Evolutionary conservation across 2,888 invertebrate species (phyloP), one percentile per base, ranked within the genome.

Genomic region (Megaustenia siamemsis): DNA sequence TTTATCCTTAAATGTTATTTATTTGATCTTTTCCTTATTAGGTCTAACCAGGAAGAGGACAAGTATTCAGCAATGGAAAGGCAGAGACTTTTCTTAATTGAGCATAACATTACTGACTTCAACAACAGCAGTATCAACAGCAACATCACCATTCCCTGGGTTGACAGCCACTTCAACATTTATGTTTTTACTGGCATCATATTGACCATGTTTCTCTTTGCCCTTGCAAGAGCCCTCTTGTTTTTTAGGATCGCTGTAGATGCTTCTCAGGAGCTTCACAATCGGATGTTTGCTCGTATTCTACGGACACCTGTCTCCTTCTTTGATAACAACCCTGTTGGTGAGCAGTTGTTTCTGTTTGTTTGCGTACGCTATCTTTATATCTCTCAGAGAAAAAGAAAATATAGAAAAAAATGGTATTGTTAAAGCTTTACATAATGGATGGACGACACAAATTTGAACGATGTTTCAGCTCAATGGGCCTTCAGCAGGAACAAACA

Each of bases 311-410:
- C 97, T 0, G 97, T 97, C 96, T 95, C 96, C 40, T 98, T 98
- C 94, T 98, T 98, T 94, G 97, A 97, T 92, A 96, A 96, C 4
- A 98, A 98, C 94, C 97, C 97, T 0, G 96, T 97, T n/a, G 97
- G 97, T 96, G 93, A 95, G 95, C 88, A 3, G n/a, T n/a, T n/a
- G n/a, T n/a, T n/a, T n/a, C n/a, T n/a, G n/a, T n/a, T n/a, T n/a
- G n/a, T n/a, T n/a, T n/a, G n/a, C n/a, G n/a, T n/a, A n/a, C n/a
- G n/a, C n/a, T n/a, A n/a, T n/a, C n/a, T n/a, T n/a, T n/a, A n/a
- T n/a, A n/a, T n/a, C n/a, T n/a, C n/a, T n/a, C n/a, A n/a, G n/a
- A n/a, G n/a, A n/a, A n/a, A n/a, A n/a, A n/a, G n/a, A n/a, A n/a
- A n/a, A n/a, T n/a, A n/a, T n/a, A n/a, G n/a, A n/a, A n/a, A n/a